Conservation (phyloP, 2,888 invertebrate species). For the Cataglyphis rosenhaueri region DNA sequence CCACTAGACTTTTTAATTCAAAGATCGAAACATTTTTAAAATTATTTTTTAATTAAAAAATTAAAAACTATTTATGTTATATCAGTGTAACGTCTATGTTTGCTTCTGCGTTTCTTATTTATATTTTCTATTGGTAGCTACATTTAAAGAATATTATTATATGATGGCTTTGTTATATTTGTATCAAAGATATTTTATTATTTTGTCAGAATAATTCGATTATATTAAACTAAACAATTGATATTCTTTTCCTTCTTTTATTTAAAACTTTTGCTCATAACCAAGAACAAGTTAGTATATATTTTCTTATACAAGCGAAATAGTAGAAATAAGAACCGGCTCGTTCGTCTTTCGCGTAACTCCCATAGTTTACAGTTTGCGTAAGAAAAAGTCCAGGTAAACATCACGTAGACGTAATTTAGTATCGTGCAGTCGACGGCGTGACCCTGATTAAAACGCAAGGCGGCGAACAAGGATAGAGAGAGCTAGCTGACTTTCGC, state of each 20-base stretch:
- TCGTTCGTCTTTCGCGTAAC: slow-evolving; percentile 37
- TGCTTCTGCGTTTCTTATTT: background rate
- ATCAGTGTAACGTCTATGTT: background rate
- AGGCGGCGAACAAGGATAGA: slow-evolving; percentile 48
- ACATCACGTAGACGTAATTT: slow-evolving; percentile 52
- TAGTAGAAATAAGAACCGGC: slow-evolving; percentile 23
- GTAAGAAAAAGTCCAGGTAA: slow-evolving; percentile 45
- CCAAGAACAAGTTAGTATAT: slow-evolving; percentile 15
- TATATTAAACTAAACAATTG: background rate
- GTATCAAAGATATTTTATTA: background rate
- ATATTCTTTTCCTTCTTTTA: background rate
- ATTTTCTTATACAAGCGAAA: background rate
- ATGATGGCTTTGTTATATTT: background rate
- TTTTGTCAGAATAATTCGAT: background rate
- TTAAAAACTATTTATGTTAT: background rate
- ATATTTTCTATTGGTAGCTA: background rate
- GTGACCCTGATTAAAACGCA: slow-evolving; percentile 52
- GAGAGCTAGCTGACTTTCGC: slow-evolving; percentile 22
- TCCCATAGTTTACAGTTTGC: slow-evolving; percentile 40
- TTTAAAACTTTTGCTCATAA: slow-evolving; percentile 8
- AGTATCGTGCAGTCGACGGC: slow-evolving; percentile 46
- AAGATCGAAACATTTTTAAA: background rate
- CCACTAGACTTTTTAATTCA: background rate
- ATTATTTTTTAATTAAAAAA: background rate
- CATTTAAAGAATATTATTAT: background rate